A percentile compares a stretch with the other conserved stretches of the same genome.
Conservation (phyloP, 2,888 invertebrate species). For the Congeria kusceri region DNA sequence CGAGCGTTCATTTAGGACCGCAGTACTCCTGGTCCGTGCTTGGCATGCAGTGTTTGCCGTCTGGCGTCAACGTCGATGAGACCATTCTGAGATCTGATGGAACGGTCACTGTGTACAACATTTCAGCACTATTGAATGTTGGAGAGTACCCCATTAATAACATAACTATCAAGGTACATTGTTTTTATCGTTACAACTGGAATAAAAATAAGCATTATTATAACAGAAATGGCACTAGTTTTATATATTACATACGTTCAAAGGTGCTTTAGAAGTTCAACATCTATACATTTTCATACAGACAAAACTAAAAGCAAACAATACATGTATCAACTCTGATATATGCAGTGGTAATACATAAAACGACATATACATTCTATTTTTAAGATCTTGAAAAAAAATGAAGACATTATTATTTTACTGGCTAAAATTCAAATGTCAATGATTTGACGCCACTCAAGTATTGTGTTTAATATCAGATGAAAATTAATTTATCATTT, state of each 20-base stretch:
- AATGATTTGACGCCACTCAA: too few relatives aligned
- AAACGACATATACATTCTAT: too few relatives aligned
- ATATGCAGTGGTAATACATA: too few relatives aligned
- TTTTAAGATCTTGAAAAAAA: too few relatives aligned
- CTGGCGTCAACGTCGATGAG: slow-evolving; percentile 8
- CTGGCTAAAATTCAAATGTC: too few relatives aligned
- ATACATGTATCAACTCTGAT: background rate
- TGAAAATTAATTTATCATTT: too few relatives aligned
- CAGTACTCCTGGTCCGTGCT: slow-evolving; percentile 32
- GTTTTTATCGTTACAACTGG: background rate
- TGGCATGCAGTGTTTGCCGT: slow-evolving; percentile 33
- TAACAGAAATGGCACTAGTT: background rate
- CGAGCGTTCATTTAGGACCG: background rate
- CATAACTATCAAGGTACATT: slow-evolving; percentile 17
- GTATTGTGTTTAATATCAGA: too few relatives aligned
- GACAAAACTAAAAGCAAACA: too few relatives aligned
- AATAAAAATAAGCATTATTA: background rate
- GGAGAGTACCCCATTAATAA: background rate
- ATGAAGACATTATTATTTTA: too few relatives aligned
- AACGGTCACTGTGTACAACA: slow-evolving; percentile 2
- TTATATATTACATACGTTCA: too few relatives aligned
- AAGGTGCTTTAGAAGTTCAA: too few relatives aligned
- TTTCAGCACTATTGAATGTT: slow-evolving; percentile 18
- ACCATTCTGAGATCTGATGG: slow-evolving; percentile 13
- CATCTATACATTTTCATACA: too few relatives aligned